phyloP scores from a whole-genome alignment of 2,113 vertebrate genomes.

The human (Homo sapiens) region GRCh38 chr5:72258001-72258500 shows the following conservation, averaged over 20 bases:
- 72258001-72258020: too few relatives aligned
- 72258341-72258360: neutral
- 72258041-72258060: too few relatives aligned
- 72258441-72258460: neutral
- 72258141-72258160: neutral
- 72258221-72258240: neutral
- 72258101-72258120: neutral
- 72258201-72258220: neutral
- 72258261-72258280: neutral
- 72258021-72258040: too few relatives aligned
- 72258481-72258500: neutral
- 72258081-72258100: too few relatives aligned
- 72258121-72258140: neutral
- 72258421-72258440: neutral
- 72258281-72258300: neutral
- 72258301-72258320: neutral
- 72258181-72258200: neutral
- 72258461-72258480: neutral
- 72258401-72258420: constrained; percentile 11
- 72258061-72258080: too few relatives aligned
- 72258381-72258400: neutral
- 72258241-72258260: neutral
- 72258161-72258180: neutral
- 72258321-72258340: neutral
- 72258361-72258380: neutral